A percentile compares a stretch with the other conserved stretches of the same genome.
Conservation (phyloP, 2,113 vertebrate species). For the Chamaea fasciata region DNA sequence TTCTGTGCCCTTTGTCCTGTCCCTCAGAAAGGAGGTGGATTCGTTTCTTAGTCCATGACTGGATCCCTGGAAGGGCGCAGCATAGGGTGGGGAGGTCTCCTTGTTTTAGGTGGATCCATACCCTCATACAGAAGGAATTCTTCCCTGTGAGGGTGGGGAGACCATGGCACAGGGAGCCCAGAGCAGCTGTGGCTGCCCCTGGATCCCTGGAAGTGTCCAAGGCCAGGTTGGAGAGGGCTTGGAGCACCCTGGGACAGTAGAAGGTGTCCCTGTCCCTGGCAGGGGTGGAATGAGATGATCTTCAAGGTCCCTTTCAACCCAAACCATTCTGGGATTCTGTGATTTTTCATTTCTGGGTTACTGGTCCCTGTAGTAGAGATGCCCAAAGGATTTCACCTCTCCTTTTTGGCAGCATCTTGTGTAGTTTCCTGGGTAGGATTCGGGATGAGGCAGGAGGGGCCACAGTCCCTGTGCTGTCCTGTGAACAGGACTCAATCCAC, state of each 20-base stretch:
- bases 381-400: neutral
- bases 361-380: neutral
- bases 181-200: neutral
- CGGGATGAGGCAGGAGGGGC: neutral
- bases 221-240: fast-evolving
- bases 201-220: neutral
- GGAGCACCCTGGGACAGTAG: fast-evolving
- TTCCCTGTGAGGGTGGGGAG: neutral
- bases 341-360: neutral
- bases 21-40: neutral
- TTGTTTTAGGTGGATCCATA: neutral
- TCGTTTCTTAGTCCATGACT: neutral
- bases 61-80: neutral
- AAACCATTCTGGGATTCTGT: neutral
- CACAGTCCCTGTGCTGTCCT: fast-evolving
- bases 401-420: neutral
- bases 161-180: neutral
- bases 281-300: fast-evolving
- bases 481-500: neutral
- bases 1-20: neutral
- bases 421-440: neutral
- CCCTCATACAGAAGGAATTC: fast-evolving
- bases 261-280: neutral
- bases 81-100: fast-evolving
- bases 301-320: neutral